These are phyloP conservation scores for Andrena praecox DNA, from an alignment of 2,888 invertebrate species.

Conservation along the genomic window DNA sequence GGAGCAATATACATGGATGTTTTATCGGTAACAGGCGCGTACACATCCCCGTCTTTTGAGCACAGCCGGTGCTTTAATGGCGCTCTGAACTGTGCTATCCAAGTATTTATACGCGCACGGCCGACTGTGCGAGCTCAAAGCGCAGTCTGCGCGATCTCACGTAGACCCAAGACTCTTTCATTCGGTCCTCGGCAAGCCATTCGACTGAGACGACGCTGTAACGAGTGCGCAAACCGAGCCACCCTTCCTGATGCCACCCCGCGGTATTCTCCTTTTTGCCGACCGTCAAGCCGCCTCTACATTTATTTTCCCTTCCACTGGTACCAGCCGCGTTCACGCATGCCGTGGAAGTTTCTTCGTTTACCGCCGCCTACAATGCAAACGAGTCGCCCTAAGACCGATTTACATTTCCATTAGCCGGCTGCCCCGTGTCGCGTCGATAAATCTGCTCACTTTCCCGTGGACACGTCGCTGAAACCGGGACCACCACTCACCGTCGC, in stretches of 20 bases:
- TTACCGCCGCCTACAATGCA: constrained; percentile 68
- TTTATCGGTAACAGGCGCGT: constrained; percentile 54
- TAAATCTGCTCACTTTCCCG: constrained; percentile 65
- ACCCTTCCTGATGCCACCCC: not conserved
- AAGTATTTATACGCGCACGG: constrained; percentile 59
- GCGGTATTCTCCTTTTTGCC: constrained; percentile 18
- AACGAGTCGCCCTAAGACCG: constrained; percentile 75
- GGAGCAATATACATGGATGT: constrained; percentile 51
- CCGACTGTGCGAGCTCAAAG: constrained; percentile 51
- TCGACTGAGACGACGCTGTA: constrained; percentile 56
- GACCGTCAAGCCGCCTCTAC: constrained; percentile 22
- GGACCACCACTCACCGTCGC: not conserved
- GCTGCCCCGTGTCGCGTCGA: constrained; percentile 61
- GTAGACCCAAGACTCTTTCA: constrained; percentile 48
- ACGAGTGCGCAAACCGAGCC: constrained; percentile 57
- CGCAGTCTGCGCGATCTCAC: constrained; percentile 40
- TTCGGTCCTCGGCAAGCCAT: constrained; percentile 60
- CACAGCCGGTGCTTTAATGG: constrained; percentile 45
- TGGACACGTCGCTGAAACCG: constrained; percentile 3
- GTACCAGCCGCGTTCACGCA: constrained; percentile 53
- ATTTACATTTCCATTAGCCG: constrained; percentile 80
- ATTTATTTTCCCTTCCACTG: constrained; percentile 46
- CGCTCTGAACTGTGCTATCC: constrained; percentile 33
- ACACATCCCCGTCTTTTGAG: constrained; percentile 42
- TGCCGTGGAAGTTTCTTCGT: constrained; percentile 36